These are phyloP conservation scores for Tauraco erythrolophus DNA, from an alignment of 2,113 vertebrate genomes.

Conservation along the genomic window DNA sequence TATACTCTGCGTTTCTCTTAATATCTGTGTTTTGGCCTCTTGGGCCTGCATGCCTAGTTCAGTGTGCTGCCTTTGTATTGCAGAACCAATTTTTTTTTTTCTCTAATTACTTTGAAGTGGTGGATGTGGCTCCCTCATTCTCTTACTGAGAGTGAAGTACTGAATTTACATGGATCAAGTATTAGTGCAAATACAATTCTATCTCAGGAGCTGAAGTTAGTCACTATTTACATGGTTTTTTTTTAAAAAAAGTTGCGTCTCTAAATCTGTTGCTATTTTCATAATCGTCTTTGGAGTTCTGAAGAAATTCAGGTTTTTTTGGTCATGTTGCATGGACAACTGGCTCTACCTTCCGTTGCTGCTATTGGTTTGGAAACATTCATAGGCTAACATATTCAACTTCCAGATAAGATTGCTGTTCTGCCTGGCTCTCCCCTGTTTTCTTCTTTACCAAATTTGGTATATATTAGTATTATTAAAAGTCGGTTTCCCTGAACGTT, in stretches of 20 bases:
- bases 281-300: not conserved
- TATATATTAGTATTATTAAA: not conserved
- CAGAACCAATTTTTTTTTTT: not conserved
- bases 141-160: not conserved
- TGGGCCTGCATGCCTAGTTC: not conserved
- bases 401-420: not conserved
- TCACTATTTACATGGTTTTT: not conserved
- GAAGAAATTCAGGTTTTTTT: not conserved
- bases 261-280: not conserved
- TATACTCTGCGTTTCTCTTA: not conserved
- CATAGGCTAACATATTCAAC: not conserved
- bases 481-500: not conserved
- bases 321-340: not conserved
- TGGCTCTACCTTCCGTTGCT: not conserved
- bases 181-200: not conserved
- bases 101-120: not conserved
- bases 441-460: not conserved
- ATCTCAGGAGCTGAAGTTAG: not conserved
- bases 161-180: not conserved
- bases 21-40: not conserved
- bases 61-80: not conserved
- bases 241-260: not conserved
- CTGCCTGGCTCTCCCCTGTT: not conserved
- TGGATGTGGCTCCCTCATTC: not conserved
- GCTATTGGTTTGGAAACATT: not conserved